Percentiles rank a stretch among this genome's conserved stretches.
phyloP scores from a whole-genome alignment of 2,113 vertebrate species.

The Sclerurus mexicanus region DNA sequence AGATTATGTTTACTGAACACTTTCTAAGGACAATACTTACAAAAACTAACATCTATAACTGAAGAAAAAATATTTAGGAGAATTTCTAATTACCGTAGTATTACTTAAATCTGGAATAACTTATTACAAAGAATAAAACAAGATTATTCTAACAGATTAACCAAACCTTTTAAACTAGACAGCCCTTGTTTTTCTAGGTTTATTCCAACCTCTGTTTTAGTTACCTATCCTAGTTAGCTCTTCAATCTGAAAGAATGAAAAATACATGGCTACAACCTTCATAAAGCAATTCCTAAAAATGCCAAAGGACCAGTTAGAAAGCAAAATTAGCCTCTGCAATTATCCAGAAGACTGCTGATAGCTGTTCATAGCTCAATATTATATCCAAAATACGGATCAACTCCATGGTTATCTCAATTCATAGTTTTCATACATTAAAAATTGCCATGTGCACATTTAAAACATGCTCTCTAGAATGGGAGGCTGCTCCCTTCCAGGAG shows the following conservation, averaged over 20 bases:
- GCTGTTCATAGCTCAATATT: neutral
- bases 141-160: neutral
- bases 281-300: neutral
- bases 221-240: neutral
- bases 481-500: neutral
- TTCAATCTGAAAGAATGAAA: neutral
- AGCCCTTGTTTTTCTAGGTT: neutral
- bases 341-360: neutral
- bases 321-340: neutral
- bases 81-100: neutral
- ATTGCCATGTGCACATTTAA: neutral
- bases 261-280: neutral
- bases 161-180: neutral
- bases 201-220: neutral
- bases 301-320: neutral
- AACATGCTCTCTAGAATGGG: neutral
- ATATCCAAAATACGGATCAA: neutral
- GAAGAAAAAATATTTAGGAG: neutral
- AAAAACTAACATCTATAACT: neutral
- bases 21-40: neutral
- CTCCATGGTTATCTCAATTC: neutral
- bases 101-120: neutral
- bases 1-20: neutral
- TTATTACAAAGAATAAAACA: neutral
- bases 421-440: neutral